Evolutionary conservation across 2,888 invertebrate genomes (phyloP), one percentile per base, ranked within the genome.

Genomic region (Apotomis turbidana): DNA sequence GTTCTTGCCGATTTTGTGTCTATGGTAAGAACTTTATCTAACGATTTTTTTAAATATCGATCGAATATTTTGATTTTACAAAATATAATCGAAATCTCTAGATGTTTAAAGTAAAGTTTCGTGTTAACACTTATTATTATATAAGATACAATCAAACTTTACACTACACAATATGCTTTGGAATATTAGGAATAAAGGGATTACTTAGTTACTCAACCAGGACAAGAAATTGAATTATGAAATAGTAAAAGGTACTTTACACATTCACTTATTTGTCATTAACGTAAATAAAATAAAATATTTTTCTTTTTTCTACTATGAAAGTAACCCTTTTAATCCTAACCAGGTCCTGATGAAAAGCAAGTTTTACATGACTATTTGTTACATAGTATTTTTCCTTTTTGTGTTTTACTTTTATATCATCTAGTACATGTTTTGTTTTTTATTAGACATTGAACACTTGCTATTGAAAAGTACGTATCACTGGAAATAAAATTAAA

Each of bases 11-110:
- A 54, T 59, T 59, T 49, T 71, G 52, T 10, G 6, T 6, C 13
- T 13, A 36, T 62, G 36, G 12, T 62, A 51, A 49, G 36, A 38
- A 72, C 63, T 68, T 72, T 59, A 52, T 57, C 72, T 72, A 58
- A 4, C 12, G n/a, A 15, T 55, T 51, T 46, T 57, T 44, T n/a
- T 52, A 68, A 41, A 55, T 46, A 57, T 71, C 67, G 61, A 52
- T 71, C 61, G 61, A 58, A 67, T 60, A 60, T 60, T 69, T 49
- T 70, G 55, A 38, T 62, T 61, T 4, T 27, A 46, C 66, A 66
- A 66, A 70, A 60, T 60, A 71, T 54, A 61, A 67, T 61, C 46
- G 46, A 66, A 60, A 61, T 54, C 15, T n/a, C 9, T 4, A 54
- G 38, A 46, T 36, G 8, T 49, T 41, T 51, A 61, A 59, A 59